These are phyloP conservation scores for Arctopsyche grandis DNA, from an alignment of 1,140 invertebrate species.

Conservation along the genomic window DNA sequence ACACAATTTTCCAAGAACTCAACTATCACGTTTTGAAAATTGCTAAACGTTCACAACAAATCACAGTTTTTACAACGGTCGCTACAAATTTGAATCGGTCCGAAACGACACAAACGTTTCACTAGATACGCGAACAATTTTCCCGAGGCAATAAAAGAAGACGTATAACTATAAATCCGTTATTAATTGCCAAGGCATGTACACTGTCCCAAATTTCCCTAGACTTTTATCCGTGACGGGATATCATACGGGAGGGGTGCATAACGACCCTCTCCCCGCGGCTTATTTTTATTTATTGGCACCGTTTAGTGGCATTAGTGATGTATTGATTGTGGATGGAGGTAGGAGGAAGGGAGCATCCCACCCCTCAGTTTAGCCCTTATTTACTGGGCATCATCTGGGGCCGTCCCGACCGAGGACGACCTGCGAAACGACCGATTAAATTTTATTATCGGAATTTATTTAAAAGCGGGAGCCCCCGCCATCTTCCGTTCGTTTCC, in stretches of 20 bases:
- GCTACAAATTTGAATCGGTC: no score
- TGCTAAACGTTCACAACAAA: no score
- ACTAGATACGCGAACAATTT: no score
- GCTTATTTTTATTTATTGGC: slow-evolving; percentile 36
- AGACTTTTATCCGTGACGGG: not conserved
- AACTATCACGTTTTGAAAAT: no score
- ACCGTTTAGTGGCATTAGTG: slow-evolving; percentile 29
- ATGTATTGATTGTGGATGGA: slow-evolving; percentile 35
- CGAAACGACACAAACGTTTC: no score
- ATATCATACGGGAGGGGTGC: not conserved
- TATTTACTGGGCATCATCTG: slow-evolving; percentile 33
- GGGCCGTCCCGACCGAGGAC: not conserved
- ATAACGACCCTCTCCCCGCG: slow-evolving; percentile 3
- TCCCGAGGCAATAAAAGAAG: no score
- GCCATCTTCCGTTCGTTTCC: not conserved
- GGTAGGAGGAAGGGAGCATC: not conserved
- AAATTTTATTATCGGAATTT: slow-evolving; percentile 37
- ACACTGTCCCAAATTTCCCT: slow-evolving; percentile 9
- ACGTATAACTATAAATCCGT: not conserved
- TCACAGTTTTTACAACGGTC: no score
- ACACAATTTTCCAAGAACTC: no score
- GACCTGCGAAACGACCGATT: slow-evolving; percentile 34
- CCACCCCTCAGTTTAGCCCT: not conserved
- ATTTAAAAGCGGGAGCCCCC: not conserved
- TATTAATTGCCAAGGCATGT: not conserved